Evolutionary conservation across 2,888 invertebrate genomes (phyloP).

Genomic region (Chydorus sphaericus): DNA sequence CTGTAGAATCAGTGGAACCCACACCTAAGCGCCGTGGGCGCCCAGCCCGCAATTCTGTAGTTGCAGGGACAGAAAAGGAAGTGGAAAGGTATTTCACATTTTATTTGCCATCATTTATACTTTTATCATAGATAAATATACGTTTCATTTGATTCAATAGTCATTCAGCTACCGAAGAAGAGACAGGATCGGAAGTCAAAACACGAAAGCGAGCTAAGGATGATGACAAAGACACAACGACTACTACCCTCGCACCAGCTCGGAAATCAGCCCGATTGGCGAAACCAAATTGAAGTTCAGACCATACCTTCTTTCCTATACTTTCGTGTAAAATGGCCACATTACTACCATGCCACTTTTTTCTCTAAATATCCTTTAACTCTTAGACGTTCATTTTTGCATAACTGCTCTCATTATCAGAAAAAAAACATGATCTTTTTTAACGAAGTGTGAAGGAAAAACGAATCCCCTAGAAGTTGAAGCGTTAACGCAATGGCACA

Average conservation of each 20-base stretch:
- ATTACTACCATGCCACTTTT: background rate
- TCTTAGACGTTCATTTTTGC: background rate
- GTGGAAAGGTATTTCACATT: background rate
- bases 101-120: no score
- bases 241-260: background rate
- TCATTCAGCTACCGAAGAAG: background rate
- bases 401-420: no score
- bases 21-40: background rate
- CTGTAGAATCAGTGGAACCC: background rate
- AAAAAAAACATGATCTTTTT: no score
- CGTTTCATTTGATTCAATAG: background rate
- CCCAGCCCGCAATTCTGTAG: background rate
- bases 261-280: slow-evolving; percentile 8
- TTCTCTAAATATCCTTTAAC: background rate
- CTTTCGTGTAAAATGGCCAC: background rate
- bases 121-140: background rate
- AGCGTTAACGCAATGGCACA: no score
- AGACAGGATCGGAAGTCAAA: background rate
- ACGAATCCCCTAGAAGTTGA: no score
- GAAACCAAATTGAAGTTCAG: background rate
- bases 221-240: slow-evolving; percentile 8
- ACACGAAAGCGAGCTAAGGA: background rate
- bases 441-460: no score
- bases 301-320: background rate
- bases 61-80: background rate